A percentile compares a stretch with the other conserved stretches of the same genome.
Evolutionary conservation across 2,113 vertebrate genomes (phyloP).

Genomic region (Monarcha castaneiventris): DNA sequence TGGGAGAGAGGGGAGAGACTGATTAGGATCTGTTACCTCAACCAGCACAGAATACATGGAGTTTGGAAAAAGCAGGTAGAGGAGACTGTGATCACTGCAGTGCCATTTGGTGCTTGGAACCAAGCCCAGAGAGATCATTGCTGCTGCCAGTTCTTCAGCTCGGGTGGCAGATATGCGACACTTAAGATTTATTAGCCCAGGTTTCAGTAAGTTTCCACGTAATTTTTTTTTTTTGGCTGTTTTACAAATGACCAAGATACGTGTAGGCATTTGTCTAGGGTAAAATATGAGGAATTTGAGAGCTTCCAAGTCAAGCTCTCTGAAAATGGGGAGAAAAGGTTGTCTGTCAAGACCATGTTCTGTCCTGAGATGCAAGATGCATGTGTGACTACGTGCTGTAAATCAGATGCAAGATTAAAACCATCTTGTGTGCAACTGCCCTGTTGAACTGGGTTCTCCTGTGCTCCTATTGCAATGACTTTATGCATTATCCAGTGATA

Average conservation of each 20-base stretch:
- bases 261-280: not conserved
- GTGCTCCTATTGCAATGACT: not conserved
- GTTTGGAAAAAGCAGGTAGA: not conserved
- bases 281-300: not conserved
- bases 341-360: not conserved
- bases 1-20: not conserved
- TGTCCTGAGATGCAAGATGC: accelerated
- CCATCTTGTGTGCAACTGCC: not conserved
- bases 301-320: not conserved
- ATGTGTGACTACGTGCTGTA: accelerated
- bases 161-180: not conserved
- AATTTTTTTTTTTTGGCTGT: not conserved
- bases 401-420: not conserved
- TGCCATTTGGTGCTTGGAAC: constrained; percentile 17
- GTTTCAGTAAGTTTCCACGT: not conserved
- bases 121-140: not conserved
- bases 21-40: not conserved
- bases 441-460: not conserved
- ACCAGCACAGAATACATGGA: not conserved
- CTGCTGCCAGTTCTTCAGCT: not conserved
- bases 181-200: not conserved
- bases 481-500: not conserved
- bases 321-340: not conserved
- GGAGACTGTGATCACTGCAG: not conserved
- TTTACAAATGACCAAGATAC: not conserved